Evolutionary conservation across 2,113 vertebrate genomes (phyloP).

Genomic region (Lagopus muta): DNA sequence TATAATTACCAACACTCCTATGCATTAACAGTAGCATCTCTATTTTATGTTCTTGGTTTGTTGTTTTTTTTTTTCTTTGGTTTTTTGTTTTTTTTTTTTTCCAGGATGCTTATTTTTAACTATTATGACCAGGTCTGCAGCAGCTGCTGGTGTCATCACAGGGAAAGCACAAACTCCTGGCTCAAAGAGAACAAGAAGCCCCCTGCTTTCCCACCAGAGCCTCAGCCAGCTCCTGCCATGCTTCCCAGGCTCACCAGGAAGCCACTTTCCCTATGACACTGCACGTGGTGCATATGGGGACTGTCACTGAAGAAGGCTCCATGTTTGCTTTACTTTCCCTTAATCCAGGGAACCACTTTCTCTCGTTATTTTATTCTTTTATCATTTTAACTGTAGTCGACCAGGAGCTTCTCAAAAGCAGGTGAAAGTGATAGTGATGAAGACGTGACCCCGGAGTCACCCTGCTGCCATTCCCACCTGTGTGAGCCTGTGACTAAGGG

Average conservation of each 20-base stretch:
- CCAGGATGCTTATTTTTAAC: background rate
- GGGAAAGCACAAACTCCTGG: background rate
- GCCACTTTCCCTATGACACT: accelerated
- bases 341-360: background rate
- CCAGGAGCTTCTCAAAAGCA: background rate
- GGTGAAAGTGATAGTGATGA: background rate
- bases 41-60: too few species aligned
- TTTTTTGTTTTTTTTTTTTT: background rate
- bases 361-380: background rate
- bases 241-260: background rate
- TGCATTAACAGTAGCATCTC: background rate
- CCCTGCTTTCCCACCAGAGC: accelerated
- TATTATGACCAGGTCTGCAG: background rate
- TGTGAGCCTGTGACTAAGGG: background rate
- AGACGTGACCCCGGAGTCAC: accelerated
- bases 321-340: background rate
- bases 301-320: accelerated
- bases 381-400: background rate
- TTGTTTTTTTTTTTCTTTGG: background rate
- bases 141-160: background rate
- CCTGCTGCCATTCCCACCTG: background rate
- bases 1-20: background rate
- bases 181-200: background rate
- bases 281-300: accelerated
- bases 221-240: accelerated